Conservation (phyloP, 2,797 vertebrate species). For the Pygocentrus nattereri region DNA sequence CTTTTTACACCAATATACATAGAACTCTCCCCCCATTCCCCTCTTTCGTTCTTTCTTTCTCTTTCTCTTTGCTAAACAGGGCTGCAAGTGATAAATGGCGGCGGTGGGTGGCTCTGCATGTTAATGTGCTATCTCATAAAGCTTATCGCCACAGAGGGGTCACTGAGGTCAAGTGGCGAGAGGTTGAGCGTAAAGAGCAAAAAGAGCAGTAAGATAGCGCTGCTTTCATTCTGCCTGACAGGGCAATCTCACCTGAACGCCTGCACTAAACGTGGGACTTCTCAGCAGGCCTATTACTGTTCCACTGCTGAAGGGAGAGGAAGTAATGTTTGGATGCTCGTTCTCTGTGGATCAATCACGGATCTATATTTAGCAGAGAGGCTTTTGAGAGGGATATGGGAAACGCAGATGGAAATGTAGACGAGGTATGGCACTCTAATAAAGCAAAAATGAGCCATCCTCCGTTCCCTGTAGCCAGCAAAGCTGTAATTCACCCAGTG, state of each 20-base stretch:
- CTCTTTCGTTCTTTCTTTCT: neutral
- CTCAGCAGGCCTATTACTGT: conserved; percentile 37
- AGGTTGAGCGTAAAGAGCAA: conserved; percentile 55
- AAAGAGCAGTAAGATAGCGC: conserved; percentile 56
- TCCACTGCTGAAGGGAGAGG: conserved; percentile 35
- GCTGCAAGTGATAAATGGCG: conserved; percentile 59
- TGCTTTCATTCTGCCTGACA: conserved; percentile 48
- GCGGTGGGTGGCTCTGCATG: conserved; percentile 62
- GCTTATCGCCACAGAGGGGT: conserved; percentile 58
- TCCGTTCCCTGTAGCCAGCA: conserved; percentile 9
- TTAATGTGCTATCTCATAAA: conserved; percentile 66
- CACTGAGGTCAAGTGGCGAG: conserved; percentile 54
- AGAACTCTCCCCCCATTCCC: neutral
- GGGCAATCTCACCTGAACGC: conserved; percentile 47
- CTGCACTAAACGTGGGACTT: conserved; percentile 32
- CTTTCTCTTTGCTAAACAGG: conserved; percentile 40
- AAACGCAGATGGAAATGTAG: conserved; percentile 41
- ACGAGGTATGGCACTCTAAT: conserved; percentile 26
- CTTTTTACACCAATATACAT: conserved; percentile 40
- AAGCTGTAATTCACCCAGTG: conserved; percentile 47
- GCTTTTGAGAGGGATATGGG: conserved; percentile 46
- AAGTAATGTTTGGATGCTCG: conserved; percentile 28
- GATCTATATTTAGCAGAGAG: conserved; percentile 53
- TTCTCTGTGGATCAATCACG: conserved; percentile 44
- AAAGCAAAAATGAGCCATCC: conserved; percentile 47